These are phyloP conservation scores for Belonocnema kinseyi DNA, from an alignment of 1,140 invertebrate species.

Conservation along the genomic window DNA sequence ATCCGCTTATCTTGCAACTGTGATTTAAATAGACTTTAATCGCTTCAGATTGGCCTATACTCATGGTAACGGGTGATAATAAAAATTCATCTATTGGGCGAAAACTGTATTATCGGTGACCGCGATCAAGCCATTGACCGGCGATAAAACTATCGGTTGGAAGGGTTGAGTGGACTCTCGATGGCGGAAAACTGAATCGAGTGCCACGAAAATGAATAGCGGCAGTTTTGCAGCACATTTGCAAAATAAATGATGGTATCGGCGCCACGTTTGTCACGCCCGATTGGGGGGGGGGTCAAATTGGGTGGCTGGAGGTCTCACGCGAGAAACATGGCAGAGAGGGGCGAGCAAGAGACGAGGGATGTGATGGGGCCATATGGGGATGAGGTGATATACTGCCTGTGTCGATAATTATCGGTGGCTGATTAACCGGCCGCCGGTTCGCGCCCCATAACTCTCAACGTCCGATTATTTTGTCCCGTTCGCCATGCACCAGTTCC, in stretches of 20 bases:
- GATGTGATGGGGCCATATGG: constrained; percentile 51
- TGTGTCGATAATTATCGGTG: constrained; percentile 76
- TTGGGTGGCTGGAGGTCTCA: constrained; percentile 48
- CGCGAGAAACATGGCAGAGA: constrained; percentile 43
- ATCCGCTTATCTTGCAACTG: constrained; percentile 1
- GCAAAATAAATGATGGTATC: constrained; percentile 77
- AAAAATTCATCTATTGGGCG: constrained; percentile 34
- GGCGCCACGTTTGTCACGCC: constrained; percentile 74
- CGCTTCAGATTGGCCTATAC: constrained; percentile 9
- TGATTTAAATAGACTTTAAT: constrained; percentile 18
- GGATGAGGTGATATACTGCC: constrained; percentile 73
- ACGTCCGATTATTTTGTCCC: constrained; percentile 75
- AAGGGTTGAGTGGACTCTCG: constrained; percentile 57
- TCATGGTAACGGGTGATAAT: constrained; percentile 16
- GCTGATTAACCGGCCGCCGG: constrained; percentile 75
- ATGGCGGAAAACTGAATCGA: constrained; percentile 72
- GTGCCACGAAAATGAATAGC: constrained; percentile 76
- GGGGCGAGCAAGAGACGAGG: constrained; percentile 52
- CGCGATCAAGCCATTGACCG: constrained; percentile 34
- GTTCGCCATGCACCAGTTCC: constrained; percentile 71
- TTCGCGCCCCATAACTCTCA: constrained; percentile 76
- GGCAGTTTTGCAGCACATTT: constrained; percentile 75
- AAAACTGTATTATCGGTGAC: constrained; percentile 62
- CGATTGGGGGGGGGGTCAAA: constrained; percentile 57
- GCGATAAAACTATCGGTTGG: constrained; percentile 47